phyloP scores from a whole-genome alignment of 1,140 invertebrate species.

The Popillia japonica region DNA sequence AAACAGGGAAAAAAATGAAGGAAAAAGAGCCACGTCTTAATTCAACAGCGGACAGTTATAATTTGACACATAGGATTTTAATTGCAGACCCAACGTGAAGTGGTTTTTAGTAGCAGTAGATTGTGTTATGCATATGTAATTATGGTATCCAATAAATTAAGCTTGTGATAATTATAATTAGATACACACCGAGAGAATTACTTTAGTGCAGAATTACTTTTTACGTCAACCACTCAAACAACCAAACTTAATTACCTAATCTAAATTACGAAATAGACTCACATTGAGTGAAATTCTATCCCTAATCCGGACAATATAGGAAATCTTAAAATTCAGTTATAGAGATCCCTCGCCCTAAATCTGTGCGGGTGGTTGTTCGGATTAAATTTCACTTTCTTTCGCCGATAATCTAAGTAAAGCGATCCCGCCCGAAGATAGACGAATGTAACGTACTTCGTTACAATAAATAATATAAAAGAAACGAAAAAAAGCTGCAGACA shows the following conservation, averaged over 20 bases:
- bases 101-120: not conserved
- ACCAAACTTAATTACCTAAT: too few species aligned
- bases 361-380: not conserved
- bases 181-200: too few species aligned
- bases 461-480: constrained; percentile 11
- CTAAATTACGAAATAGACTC: too few species aligned
- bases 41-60: not conserved
- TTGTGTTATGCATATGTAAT: not conserved
- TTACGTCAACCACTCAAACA: too few species aligned
- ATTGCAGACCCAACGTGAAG: not conserved
- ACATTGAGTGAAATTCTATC: too few species aligned
- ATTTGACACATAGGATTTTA: constrained; percentile 15
- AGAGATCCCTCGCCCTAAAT: not conserved
- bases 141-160: not conserved
- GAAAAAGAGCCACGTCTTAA: not conserved
- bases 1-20: not conserved
- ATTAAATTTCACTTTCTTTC: constrained; percentile 19
- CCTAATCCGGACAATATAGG: not conserved
- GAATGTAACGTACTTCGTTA: constrained; percentile 14
- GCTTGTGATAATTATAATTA: too few species aligned
- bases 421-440: constrained; percentile 12
- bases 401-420: not conserved
- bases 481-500: not conserved
- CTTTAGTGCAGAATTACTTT: too few species aligned
- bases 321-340: not conserved